Base-by-base conservation (phyloP, 1,140 invertebrate species). In the Drosophila pseudoananassae region DNA sequence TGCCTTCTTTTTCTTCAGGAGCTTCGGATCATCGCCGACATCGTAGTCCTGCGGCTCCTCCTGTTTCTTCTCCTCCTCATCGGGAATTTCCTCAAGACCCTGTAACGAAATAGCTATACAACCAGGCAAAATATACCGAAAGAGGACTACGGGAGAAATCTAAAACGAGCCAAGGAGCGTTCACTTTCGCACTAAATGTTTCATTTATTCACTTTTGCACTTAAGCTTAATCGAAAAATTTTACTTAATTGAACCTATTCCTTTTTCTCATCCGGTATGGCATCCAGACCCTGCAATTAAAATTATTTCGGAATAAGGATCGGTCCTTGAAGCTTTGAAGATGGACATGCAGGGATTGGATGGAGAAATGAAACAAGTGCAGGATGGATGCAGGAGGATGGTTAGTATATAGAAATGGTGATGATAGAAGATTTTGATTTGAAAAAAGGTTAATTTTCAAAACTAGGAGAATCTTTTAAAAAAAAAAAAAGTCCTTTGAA, bases 281-380 rank as follows among this genome's bases (percentile, higher is more conserved):
- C 69, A 57, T 94, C 92, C 69, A 94, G 91, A 50, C 93, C 93
- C 92, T 94, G 92, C 57, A 93, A 93, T 29, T 68, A 57, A 75
- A 65, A 66, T n/a, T 10, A 31, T 7, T 45, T 55, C 60, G 68
- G 59, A 61, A 53, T 59, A 69, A 15, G 46, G 23, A 40, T 50
- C 5, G 31, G 4, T 29, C 66, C 43, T 36, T 43, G 23, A 38
- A 52, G 17, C 23, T 45, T 7, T 12, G 3, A 23, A 1, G 31
- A 58, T 47, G 5, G 14, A 31, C 69, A 36, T 74, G 58, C 46
- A 20, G 3, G 15, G 9, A 20, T 14, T 15, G 29, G 15, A 43
- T 36, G 47, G 43, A 36, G 45, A 53, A 43, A 43, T 43, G 3
- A 36, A 36, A 4, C 3, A 3, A 12, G 17, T 15, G 1, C 12